Percentiles rank a stretch among this genome's conserved stretches.
These are phyloP conservation scores for Silurus aristotelis DNA, from an alignment of 2,797 vertebrate species.

Conservation along the genomic window DNA sequence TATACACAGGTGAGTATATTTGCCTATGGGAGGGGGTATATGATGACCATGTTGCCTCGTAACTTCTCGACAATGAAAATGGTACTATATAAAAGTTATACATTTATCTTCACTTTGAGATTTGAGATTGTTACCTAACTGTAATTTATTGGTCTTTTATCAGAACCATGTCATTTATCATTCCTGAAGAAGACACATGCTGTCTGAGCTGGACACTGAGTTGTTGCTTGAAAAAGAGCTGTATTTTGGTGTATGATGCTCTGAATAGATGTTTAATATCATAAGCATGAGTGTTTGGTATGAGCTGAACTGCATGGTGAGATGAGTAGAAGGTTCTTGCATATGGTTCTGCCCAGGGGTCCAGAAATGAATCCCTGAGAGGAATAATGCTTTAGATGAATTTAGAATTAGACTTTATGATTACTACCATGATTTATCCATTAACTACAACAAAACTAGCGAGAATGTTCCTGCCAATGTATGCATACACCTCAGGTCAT, in stretches of 20 bases:
- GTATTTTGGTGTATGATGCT: not conserved
- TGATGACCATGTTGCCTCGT: too few relatives aligned
- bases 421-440: not conserved
- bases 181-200: too few relatives aligned
- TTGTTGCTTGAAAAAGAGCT: not conserved
- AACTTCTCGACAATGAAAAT: too few relatives aligned
- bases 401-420: too few relatives aligned
- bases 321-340: not conserved
- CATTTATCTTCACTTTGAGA: too few relatives aligned
- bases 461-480: not conserved
- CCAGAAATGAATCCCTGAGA: not conserved
- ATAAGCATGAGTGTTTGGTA: not conserved
- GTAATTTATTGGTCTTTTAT: too few relatives aligned
- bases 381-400: not conserved
- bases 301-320: not conserved
- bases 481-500: not conserved
- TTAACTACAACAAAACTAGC: not conserved
- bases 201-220: not conserved
- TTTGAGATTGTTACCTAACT: too few relatives aligned
- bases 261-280: not conserved
- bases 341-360: not conserved
- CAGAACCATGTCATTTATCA: too few relatives aligned
- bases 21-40: too few relatives aligned
- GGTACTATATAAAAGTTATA: too few relatives aligned
- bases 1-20: too few relatives aligned